Evolutionary conservation across 2,113 vertebrate species (phyloP).

Genomic region (Pavo muticus): DNA sequence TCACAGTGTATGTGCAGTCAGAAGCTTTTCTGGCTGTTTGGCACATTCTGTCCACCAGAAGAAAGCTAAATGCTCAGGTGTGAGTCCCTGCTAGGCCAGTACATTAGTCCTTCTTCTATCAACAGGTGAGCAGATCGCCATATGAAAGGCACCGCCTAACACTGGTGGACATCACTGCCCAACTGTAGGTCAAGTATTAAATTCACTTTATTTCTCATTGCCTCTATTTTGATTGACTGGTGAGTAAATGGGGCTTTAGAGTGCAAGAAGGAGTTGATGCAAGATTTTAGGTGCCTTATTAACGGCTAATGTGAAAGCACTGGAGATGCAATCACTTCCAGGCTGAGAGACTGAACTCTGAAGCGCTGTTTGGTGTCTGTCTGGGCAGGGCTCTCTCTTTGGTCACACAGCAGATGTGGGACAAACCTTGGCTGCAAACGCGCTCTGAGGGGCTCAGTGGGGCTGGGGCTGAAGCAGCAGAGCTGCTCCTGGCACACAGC

Average conservation of each 20-base stretch:
- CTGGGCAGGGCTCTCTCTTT: neutral
- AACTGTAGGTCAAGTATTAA: neutral
- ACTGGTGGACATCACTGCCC: neutral
- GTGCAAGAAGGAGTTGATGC: neutral
- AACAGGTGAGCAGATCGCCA: neutral
- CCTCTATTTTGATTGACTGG: accelerated
- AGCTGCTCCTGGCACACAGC: accelerated
- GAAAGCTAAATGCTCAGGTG: neutral
- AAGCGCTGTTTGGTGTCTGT: neutral
- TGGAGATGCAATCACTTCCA: neutral
- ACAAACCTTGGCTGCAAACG: neutral
- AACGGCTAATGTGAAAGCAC: neutral
- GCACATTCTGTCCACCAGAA: neutral
- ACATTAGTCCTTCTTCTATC: neutral
- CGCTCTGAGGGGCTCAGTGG: neutral
- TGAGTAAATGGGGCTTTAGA: neutral
- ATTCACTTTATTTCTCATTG: neutral
- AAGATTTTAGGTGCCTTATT: neutral
- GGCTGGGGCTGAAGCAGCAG: accelerated
- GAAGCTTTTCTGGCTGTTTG: too few species aligned
- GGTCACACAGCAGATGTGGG: neutral
- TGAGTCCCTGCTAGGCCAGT: neutral
- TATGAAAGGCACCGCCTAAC: accelerated
- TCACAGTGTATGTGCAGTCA: neutral
- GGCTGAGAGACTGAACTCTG: neutral